Conservation (phyloP, 2,888 invertebrate species). For the Sturmia bella region DNA sequence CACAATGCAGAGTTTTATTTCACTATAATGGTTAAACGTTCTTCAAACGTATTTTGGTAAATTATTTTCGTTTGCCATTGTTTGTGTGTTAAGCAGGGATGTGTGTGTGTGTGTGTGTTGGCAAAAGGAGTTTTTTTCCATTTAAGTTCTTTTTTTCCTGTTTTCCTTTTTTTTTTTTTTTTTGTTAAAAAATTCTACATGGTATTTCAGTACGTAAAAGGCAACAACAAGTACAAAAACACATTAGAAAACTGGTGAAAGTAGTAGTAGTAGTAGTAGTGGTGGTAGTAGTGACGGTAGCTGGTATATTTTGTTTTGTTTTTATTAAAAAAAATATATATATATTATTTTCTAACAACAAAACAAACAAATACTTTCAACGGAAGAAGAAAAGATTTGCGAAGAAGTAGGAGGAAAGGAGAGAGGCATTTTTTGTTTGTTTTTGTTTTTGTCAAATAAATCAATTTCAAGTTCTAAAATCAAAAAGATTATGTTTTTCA, state of each 20-base stretch:
- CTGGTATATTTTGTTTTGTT: constrained; percentile 28
- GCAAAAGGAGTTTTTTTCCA: constrained; percentile 17
- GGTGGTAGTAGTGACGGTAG: too few species aligned
- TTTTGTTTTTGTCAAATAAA: too few species aligned
- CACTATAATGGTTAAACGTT: constrained; percentile 14
- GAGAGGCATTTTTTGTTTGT: not conserved
- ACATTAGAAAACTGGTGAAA: constrained; percentile 28
- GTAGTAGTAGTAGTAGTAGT: too few species aligned
- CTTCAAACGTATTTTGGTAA: constrained; percentile 23
- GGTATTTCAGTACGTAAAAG: constrained; percentile 28
- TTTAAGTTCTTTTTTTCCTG: not conserved
- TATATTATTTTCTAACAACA: constrained; percentile 19
- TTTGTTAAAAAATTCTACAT: constrained; percentile 19
- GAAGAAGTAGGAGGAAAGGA: not conserved
- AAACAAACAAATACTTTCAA: constrained; percentile 26
- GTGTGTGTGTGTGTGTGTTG: too few species aligned
- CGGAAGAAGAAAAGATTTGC: not conserved
- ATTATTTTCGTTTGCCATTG: constrained; percentile 18
- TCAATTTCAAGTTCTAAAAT: constrained; percentile 29
- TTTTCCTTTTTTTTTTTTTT: constrained; percentile 14
- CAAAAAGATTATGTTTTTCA: constrained; percentile 77
- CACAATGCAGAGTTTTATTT: constrained; percentile 45
- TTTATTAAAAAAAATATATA: not conserved
- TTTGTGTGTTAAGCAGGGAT: not conserved
- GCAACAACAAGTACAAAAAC: constrained; percentile 50